These are phyloP conservation scores for Drosophila hamatofila DNA, from an alignment of 2,888 invertebrate species.

Conservation along the genomic window DNA sequence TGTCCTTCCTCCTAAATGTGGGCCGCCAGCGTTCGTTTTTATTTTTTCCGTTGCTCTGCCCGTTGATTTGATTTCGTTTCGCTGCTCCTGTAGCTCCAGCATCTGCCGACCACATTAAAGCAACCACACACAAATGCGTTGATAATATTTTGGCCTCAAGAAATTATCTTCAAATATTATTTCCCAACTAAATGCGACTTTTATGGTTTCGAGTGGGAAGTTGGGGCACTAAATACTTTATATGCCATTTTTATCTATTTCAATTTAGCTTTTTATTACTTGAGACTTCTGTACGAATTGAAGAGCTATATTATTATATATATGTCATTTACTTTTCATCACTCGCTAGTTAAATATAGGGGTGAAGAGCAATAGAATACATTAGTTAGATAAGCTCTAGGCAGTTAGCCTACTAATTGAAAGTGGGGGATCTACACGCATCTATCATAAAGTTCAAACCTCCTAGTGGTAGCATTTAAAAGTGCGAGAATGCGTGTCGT, in stretches of 20 bases:
- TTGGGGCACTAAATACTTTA: conserved; percentile 21
- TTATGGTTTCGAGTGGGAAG: conserved; percentile 43
- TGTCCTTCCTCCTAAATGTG: conserved; percentile 55
- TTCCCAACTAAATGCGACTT: conserved; percentile 26
- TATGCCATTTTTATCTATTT: conserved; percentile 39
- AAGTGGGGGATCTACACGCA: conserved; percentile 50
- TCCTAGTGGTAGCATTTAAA: conserved; percentile 17
- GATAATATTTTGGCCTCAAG: conserved; percentile 53
- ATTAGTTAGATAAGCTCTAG: conserved; percentile 14
- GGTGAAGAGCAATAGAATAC: not conserved
- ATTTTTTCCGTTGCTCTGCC: conserved; percentile 45
- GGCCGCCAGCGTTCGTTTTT: conserved; percentile 30
- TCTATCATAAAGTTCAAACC: conserved; percentile 56
- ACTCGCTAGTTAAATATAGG: not conserved
- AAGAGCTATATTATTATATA: not conserved
- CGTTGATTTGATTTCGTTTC: conserved; percentile 69
- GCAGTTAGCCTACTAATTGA: conserved; percentile 43
- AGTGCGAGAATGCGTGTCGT: conserved; percentile 79
- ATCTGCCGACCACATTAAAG: conserved; percentile 50
- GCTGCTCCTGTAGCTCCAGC: conserved; percentile 8
- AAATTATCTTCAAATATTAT: conserved; percentile 72
- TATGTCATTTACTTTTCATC: conserved; percentile 1
- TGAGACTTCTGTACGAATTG: not conserved
- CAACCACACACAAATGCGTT: conserved; percentile 51
- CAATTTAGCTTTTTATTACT: not conserved